Evolutionary conservation across 2,113 vertebrate species (phyloP).

Genomic region (Gallinago undulata): DNA sequence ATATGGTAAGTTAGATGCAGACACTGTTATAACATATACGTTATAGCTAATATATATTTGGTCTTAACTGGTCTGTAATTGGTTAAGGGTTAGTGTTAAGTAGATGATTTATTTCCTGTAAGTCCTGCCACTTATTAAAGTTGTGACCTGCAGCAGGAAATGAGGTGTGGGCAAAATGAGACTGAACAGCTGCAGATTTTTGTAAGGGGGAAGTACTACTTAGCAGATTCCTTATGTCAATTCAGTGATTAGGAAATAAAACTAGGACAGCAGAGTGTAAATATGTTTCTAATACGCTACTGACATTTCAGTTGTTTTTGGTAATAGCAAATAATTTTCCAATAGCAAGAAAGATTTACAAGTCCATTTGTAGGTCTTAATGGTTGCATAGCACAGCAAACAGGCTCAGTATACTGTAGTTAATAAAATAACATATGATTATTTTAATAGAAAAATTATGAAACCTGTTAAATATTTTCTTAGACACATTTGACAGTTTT

Average conservation of each 20-base stretch:
- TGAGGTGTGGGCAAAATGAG: conserved; percentile 60
- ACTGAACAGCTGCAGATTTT: conserved; percentile 54
- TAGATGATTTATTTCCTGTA: conserved; percentile 69
- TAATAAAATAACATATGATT: background rate
- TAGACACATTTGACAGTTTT: background rate
- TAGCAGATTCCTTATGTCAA: conserved; percentile 30
- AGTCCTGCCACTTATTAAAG: conserved; percentile 67
- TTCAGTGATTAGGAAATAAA: conserved; percentile 41
- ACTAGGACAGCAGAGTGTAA: conserved; percentile 10
- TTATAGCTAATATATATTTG: conserved; percentile 46
- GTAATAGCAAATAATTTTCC: conserved; percentile 5
- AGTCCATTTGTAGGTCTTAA: background rate
- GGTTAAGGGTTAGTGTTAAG: conserved; percentile 64
- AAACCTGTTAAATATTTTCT: conserved; percentile 34
- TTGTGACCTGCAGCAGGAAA: conserved; percentile 66
- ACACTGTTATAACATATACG: background rate
- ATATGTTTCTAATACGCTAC: background rate
- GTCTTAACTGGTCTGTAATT: conserved; percentile 58
- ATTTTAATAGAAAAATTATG: conserved; percentile 37
- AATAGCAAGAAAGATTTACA: conserved; percentile 36
- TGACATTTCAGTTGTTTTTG: conserved; percentile 12
- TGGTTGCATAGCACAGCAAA: background rate
- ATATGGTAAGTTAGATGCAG: conserved; percentile 37
- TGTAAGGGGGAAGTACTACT: background rate
- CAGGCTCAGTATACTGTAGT: background rate